Evolutionary conservation across 2,113 vertebrate species (phyloP), one percentile per base, ranked within the genome.

Genomic region (Rhizomys pruinosus): DNA sequence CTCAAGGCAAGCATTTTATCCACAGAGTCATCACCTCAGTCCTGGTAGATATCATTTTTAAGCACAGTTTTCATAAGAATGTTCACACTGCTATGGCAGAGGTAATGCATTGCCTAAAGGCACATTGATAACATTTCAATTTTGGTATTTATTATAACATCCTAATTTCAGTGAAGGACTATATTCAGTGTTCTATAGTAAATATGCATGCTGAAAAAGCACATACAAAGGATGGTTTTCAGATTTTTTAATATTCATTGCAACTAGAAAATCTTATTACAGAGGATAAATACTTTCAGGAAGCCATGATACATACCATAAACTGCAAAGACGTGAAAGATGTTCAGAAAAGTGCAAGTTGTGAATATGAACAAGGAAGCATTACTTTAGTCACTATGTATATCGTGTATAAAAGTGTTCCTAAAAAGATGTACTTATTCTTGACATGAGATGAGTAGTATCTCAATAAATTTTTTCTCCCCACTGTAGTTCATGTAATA

Each of bases 81-180:
- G 37, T n/a, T 77, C 37, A 29, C 25, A 68, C 59, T 5, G 22
- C 55, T 34, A 1, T 78, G 12, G 15, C 55, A 15, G 29, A 68
- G 57, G 5, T 55, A n/a, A n/a, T n/a, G n/a, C n/a, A n/a, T n/a
- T n/a, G n/a, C n/a, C n/a, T n/a, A n/a, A n/a, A n/a, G n/a, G n/a
- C n/a, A n/a, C n/a, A n/a, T n/a, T n/a, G n/a, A n/a, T n/a, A n/a
- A n/a, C n/a, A n/a, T n/a, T 73, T 57, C 44, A 59, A 81, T 39
- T n/a, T 7, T 74, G 23, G 79, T 61, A 82, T 68, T 68, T 61
- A 66, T 68, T 87, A 42, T 25, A 91, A 52, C 25, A 74, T 59
- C 22, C 16, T 42, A 52, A 94, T 77, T 91, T 82, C 39, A 91
- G 11, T 44, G 37, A 91, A n/a, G n/a, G n/a, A n/a, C 20, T 87